These are phyloP conservation scores for Catharus ustulatus DNA, from an alignment of 2,797 vertebrate species.

Conservation along the genomic window DNA sequence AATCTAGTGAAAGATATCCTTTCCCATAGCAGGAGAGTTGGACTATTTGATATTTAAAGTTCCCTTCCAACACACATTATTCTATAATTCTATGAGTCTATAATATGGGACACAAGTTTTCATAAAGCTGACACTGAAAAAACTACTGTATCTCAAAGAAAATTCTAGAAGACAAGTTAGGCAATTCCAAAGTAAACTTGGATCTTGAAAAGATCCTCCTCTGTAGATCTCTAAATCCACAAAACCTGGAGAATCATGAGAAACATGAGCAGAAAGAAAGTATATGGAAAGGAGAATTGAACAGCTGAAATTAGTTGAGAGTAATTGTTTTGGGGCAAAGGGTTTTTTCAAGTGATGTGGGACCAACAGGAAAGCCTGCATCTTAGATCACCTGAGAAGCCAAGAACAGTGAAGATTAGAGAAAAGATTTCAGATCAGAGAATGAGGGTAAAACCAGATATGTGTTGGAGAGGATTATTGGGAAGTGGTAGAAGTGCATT, in stretches of 20 bases:
- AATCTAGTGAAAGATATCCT: not conserved
- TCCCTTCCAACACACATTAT: not conserved
- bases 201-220: not conserved
- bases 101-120: not conserved
- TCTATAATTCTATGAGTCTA: not conserved
- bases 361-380: not conserved
- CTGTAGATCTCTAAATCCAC: not conserved
- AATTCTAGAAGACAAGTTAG: not conserved
- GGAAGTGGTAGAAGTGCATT: not conserved
- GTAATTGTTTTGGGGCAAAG: not conserved
- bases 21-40: accelerated
- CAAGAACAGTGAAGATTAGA: not conserved
- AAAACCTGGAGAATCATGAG: not conserved
- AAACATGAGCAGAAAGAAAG: not conserved
- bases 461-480: not conserved
- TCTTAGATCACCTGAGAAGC: not conserved
- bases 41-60: not conserved
- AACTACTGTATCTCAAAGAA: not conserved
- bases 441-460: not conserved
- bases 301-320: not conserved
- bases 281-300: not conserved
- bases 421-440: not conserved
- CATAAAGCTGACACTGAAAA: not conserved
- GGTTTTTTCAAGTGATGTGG: not conserved
- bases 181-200: not conserved